Conservation (phyloP, 2,113 vertebrate genomes). For the Butastur rufipennis region DNA sequence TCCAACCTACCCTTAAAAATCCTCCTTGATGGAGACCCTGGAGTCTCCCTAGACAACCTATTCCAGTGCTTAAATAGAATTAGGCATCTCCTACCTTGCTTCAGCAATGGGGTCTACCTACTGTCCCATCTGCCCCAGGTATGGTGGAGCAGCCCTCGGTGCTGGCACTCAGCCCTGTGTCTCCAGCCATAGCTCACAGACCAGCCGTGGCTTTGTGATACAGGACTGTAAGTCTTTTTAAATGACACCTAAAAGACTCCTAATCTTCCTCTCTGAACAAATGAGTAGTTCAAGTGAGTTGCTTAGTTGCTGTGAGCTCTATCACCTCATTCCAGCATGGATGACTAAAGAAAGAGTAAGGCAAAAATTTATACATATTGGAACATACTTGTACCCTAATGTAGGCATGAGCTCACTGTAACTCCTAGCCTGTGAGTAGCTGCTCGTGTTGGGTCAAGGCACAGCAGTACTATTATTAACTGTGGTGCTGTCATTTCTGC, state of each 20-base stretch:
- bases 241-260: neutral
- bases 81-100: neutral
- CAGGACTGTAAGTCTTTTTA: neutral
- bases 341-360: neutral
- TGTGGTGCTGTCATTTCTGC: neutral
- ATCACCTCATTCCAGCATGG: neutral
- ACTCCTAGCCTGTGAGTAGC: neutral
- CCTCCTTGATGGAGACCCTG: neutral
- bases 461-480: neutral
- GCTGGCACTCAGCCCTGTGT: accelerated
- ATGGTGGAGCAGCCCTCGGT: neutral
- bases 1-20: neutral
- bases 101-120: neutral
- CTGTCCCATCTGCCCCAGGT: neutral
- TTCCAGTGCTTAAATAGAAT: neutral
- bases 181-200: neutral
- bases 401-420: neutral
- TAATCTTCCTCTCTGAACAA: neutral
- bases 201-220: accelerated
- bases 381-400: neutral
- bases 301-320: neutral
- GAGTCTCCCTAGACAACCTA: neutral
- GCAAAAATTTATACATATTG: neutral
- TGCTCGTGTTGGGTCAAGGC: accelerated
- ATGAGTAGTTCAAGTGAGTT: neutral